Evolutionary conservation across 2,797 vertebrate species (phyloP), one percentile per base, ranked within the genome.

Genomic region (Thripadectes ignobilis): DNA sequence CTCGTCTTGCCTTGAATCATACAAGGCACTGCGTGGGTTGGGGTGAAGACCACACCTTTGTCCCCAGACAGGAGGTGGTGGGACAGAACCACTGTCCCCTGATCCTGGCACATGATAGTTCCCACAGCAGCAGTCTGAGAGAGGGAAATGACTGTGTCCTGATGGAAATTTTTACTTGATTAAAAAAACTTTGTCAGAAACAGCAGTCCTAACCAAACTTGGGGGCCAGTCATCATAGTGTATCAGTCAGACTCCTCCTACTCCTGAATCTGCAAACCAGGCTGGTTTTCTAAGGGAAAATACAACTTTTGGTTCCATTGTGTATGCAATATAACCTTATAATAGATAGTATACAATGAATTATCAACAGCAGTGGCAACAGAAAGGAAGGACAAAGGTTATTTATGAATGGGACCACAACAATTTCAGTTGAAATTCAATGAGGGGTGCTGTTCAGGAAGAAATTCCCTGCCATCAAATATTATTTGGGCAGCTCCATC

Each of bases 21-120:
- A 15, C 0, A 6, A 58, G 21, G 27, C 6, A 17, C 19, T 27
- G 17, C 1, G 1, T 13, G 41, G 5, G 4, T 2, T 68, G 52
- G n/a, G 23, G 4, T 75, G 54, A 86, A 71, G 45, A 41, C 5
- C 30, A 18, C 21, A 16, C 6, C 32, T 7, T 30, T 48, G 10
- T 43, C 26, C 17, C 16, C 14, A 6, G 7, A 43, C 7, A 67
- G 66, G 61, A 80, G 2, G 9, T 51, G 72, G 6, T 49, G 38
- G 18, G 24, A 54, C 10, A 22, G 32, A 85, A 54, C 20, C 12
- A 11, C 22, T 39, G 30, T 72, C 6, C 7, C 8, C 62, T 59
- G 17, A 24, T 36, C 26, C 34, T 34, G 57, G 22, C 6, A 71
- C 7, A 15, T 1, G 1, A 26, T 3, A 9, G 3, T 38, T 82